These are phyloP conservation scores for Parus major DNA, from an alignment of 2,113 vertebrate genomes.

Conservation along the genomic window DNA sequence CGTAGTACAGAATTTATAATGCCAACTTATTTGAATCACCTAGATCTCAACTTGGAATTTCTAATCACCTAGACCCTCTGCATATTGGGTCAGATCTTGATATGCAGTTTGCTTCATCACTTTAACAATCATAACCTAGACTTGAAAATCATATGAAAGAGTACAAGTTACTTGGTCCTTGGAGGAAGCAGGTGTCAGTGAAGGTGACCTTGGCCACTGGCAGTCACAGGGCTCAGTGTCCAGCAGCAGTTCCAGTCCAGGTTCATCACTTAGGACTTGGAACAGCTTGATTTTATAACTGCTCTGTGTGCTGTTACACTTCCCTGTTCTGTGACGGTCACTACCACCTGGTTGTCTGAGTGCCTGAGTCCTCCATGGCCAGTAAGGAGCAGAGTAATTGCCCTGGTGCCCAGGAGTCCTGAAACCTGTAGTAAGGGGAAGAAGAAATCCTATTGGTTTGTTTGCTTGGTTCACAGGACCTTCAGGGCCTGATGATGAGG, in stretches of 20 bases:
- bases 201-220: background rate
- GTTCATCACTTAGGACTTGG: background rate
- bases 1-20: background rate
- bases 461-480: background rate
- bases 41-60: background rate
- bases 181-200: background rate
- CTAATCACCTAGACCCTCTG: background rate
- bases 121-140: background rate
- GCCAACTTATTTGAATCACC: background rate
- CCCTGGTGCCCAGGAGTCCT: background rate
- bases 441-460: background rate
- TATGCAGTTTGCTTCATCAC: background rate
- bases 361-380: background rate
- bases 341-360: background rate
- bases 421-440: background rate
- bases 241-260: background rate
- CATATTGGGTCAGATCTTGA: background rate
- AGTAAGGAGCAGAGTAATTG: background rate
- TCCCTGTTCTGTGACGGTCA: background rate
- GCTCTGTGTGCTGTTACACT: background rate
- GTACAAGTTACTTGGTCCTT: accelerated
- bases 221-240: accelerated
- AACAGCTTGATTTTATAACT: background rate
- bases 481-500: background rate
- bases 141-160: background rate